A percentile compares a stretch with the other conserved stretches of the same genome.
These are phyloP conservation scores for Diplazon laetatorius DNA, from an alignment of 2,888 invertebrate genomes.

Conservation along the genomic window DNA sequence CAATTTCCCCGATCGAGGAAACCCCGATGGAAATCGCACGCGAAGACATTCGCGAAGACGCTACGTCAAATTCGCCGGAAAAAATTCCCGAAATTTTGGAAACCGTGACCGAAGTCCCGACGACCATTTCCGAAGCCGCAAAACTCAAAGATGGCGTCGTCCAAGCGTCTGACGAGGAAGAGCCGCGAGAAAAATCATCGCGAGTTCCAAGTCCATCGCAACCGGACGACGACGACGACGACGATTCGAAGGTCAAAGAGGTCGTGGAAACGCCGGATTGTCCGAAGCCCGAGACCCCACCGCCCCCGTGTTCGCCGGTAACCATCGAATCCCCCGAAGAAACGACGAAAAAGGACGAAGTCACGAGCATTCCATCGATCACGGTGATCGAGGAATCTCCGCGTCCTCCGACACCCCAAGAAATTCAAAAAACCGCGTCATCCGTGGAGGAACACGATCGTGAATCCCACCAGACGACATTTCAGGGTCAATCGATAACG, in stretches of 20 bases:
- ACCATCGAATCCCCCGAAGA: constrained; percentile 11
- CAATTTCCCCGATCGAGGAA: constrained; percentile 83
- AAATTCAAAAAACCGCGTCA: constrained; percentile 59
- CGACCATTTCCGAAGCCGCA: constrained; percentile 73
- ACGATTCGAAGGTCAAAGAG: not conserved
- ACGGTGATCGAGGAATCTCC: constrained; percentile 58
- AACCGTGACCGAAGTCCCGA: constrained; percentile 17
- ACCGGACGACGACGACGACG: constrained; percentile 52
- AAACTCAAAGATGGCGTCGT: too few species aligned
- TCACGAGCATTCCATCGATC: constrained; percentile 27
- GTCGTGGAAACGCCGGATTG: constrained; percentile 13
- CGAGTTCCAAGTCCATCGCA: constrained; percentile 80
- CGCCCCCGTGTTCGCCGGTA: constrained; percentile 62
- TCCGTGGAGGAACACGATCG: constrained; percentile 54
- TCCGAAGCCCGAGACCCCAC: too few species aligned
- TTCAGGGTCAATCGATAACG: constrained; percentile 68
- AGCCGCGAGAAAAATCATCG: too few species aligned
- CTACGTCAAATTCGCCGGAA: constrained; percentile 58
- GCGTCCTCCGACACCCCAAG: constrained; percentile 70
- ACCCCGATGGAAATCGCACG: constrained; percentile 60
- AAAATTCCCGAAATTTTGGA: constrained; percentile 59
- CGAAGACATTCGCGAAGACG: constrained; percentile 50
- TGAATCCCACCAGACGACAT: constrained; percentile 68
- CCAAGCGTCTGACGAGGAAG: too few species aligned
- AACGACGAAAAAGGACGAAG: constrained; percentile 14